Evolutionary conservation across 2,888 invertebrate species (phyloP), one percentile per base, ranked within the genome.

Genomic region (Minunthozetes semirufus): DNA sequence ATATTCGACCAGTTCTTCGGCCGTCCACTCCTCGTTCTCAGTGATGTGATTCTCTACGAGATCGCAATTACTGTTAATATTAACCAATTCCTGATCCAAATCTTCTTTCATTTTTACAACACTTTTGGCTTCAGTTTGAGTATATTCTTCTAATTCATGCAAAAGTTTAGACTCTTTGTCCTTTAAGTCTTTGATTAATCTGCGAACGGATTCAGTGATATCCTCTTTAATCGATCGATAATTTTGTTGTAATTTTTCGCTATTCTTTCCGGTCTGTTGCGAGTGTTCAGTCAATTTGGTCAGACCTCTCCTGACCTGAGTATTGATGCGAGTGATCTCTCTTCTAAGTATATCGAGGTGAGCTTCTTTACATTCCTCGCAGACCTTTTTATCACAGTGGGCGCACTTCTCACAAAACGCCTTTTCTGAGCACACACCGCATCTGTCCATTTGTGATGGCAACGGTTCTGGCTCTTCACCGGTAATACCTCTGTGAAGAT

Each of bases 321-420:
- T 77, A 72, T 79, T 79, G 76, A 94, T 90, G 81, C 94, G 88
- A 77, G 89, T 87, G 63, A 96, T 92, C 86, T 96, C 95, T 76
- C 95, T 88, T 79, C 94, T 88, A 76, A 97, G 85, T 79, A 96
- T 94, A 83, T 97, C 96, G 89, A 94, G 91, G 83, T 98, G 97
- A 17, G 94, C 93, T 56, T 82, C 83, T 84, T 95, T 95, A 85
- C 99, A 99, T 82, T 95, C 94, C 79, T 91, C 90, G 84, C 98
- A 99, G 78, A 97, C 91, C 85, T 94, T 93, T 82, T 96, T 94
- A 81, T 97, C 95, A 85, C 99, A 99, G 84, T 99, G 98, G 33
- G 91, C 90, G 84, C 98, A 99, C 71, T 88, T 86, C 75, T 88
- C 89, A 80, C 93, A 89, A 19, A 53, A 27, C 76, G 93, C 89